Percentiles rank a stretch among this genome's conserved stretches.
Conservation (phyloP, 2,797 vertebrate genomes). For the Hippopotamyrus pictus region DNA sequence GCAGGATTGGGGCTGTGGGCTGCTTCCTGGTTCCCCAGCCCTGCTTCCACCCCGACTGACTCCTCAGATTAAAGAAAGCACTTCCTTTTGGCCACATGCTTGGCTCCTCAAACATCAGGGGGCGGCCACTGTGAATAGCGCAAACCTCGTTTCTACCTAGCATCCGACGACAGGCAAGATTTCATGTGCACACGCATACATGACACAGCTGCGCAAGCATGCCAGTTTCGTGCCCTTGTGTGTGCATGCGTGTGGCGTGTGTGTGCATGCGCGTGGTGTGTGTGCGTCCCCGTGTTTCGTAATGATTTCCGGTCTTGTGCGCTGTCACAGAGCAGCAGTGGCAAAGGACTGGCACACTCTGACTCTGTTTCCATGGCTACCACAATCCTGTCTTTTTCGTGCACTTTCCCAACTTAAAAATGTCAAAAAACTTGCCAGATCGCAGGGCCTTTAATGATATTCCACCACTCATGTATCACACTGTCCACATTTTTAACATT, state of each 20-base stretch:
- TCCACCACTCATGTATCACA: neutral
- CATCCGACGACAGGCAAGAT: neutral
- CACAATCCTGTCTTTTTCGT: neutral
- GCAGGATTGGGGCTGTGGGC: neutral
- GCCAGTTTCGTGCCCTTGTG: neutral
- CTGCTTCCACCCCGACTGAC: neutral
- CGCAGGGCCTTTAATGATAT: neutral
- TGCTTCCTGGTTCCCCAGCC: neutral
- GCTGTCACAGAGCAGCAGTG: neutral
- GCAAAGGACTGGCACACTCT: neutral
- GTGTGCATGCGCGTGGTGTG: neutral
- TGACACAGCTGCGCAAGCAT: neutral
- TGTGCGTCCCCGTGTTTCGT: neutral
- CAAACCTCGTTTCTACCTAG: neutral
- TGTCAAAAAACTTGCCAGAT: neutral
- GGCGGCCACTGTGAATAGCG: neutral
- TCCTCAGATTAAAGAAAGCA: neutral
- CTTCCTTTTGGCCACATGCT: neutral
- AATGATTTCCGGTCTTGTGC: neutral
- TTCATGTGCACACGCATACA: neutral
- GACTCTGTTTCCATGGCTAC: neutral
- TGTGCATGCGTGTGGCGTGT: neutral
- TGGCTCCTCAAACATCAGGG: neutral
- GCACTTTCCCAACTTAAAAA: neutral
- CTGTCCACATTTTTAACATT: neutral